phyloP scores from a whole-genome alignment of 2,113 vertebrate genomes.

The Alosa alosa region DNA sequence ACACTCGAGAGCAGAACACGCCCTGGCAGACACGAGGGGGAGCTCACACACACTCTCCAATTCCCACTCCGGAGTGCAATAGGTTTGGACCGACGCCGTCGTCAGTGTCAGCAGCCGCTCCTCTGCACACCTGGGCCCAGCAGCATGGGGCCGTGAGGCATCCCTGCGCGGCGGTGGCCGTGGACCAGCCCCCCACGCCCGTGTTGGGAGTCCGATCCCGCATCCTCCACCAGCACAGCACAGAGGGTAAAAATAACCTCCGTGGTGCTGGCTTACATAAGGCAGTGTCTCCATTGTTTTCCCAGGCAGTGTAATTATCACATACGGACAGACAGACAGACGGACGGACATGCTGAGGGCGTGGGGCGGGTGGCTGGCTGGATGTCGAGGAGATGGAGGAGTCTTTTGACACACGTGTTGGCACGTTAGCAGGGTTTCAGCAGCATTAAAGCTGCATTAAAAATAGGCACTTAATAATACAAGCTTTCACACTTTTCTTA shows the following conservation, averaged over 20 bases:
- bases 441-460: not conserved
- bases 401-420: not conserved
- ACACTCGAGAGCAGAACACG: not conserved
- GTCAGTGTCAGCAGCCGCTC: not conserved
- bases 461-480: not conserved
- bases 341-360: not conserved
- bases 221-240: not conserved
- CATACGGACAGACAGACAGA: not conserved
- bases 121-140: not conserved
- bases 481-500: not conserved
- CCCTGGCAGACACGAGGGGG: conserved; percentile 30
- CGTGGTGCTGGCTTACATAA: not conserved
- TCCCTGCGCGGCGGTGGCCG: not conserved
- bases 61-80: not conserved
- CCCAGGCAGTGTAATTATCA: conserved; percentile 1
- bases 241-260: conserved; percentile 8
- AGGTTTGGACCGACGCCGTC: not conserved
- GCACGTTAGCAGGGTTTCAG: not conserved
- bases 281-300: not conserved
- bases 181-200: not conserved
- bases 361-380: not conserved
- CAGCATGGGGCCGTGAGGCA: not conserved
- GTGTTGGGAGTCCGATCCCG: not conserved
- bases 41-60: conserved; percentile 14
- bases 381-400: not conserved